These are phyloP conservation scores for Bergia sp. DNA, from an alignment of 92 coral and sea anemone genomes.

Conservation along the genomic window DNA sequence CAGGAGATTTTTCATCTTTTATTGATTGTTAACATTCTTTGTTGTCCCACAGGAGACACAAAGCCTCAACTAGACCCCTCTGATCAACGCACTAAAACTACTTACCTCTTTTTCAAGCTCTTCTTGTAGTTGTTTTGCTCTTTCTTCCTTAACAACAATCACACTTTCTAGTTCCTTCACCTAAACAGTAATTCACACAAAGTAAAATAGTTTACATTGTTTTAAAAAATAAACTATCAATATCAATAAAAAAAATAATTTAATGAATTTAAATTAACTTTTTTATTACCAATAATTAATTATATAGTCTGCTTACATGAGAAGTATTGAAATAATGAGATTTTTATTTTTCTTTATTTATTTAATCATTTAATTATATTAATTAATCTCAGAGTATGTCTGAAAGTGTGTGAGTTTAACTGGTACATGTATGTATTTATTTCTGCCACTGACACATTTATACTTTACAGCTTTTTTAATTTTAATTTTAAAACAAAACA, in stretches of 20 bases:
- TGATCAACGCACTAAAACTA: too few species aligned
- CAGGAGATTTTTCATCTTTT: too few species aligned
- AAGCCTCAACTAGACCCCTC: neutral
- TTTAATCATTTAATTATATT: too few species aligned
- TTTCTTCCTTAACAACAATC: slow-evolving; percentile 73
- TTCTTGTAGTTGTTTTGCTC: slow-evolving; percentile 59
- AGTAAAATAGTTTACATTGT: neutral
- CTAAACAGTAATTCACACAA: slow-evolving; percentile 33
- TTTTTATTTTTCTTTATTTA: too few species aligned
- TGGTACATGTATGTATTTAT: too few species aligned
- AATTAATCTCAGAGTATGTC: too few species aligned
- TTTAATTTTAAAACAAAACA: neutral
- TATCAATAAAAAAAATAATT: neutral
- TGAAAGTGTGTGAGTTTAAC: too few species aligned
- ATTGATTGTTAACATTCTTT: too few species aligned
- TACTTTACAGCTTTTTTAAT: too few species aligned
- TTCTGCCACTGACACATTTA: too few species aligned
- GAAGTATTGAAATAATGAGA: neutral
- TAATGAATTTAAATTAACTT: neutral
- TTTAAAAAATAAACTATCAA: neutral
- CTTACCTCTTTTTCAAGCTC: slow-evolving; percentile 84
- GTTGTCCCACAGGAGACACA: too few species aligned
- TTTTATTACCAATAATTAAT: neutral
- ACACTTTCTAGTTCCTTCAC: slow-evolving; percentile 64
- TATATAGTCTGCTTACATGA: too few species aligned